Evolutionary conservation across 2,113 vertebrate genomes (phyloP), one percentile per base, ranked within the genome.

Genomic region (Peromyscus leucopus): DNA sequence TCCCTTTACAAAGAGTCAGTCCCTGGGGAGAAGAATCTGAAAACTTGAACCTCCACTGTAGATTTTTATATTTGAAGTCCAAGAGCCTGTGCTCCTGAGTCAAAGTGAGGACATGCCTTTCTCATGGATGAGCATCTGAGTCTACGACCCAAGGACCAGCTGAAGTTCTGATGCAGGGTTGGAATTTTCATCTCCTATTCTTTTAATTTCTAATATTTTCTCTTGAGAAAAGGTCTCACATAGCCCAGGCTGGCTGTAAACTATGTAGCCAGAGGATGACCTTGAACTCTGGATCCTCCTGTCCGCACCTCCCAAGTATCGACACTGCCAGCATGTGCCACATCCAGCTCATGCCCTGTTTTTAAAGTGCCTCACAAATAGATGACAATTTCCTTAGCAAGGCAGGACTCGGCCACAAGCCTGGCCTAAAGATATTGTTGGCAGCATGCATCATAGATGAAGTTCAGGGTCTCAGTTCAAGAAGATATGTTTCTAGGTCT

Each of bases 351-450:
- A 89, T 76, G 51, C 86, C 48, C 24, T 91, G 12, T 86, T 96
- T 55, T 95, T 63, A 94, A 93, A 96, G 63, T 33, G 82, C 33
- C 22, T 93, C 24, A 55, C 78, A 87, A 83, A 42, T 76, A 93
- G 61, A 74, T 87, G 36, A 78, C 28, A 94, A 93, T 88, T 94
- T 97, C 83, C 39, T 94, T 96, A 79, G 87, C 72, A 79, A 95
- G 88, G 65, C 65, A 13, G 31, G 91, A 67, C 91, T 84, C 96
- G 90, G 55, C 55, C 69, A 91, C 33, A 71, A 94, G 61, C 51
- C 33, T 82, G 59, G 69, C 65, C 59, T 83, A 89, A 89, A 85
- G 51, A 89, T 86, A 85, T 89, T 55, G 39, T 63, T 82, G 82
- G 15, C 39, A 95, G 61, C 21, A n/a, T 24, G 80, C 79, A 95